These are phyloP conservation scores for Cecropterus lyciades DNA, from an alignment of 1,140 invertebrate genomes.

Conservation along the genomic window DNA sequence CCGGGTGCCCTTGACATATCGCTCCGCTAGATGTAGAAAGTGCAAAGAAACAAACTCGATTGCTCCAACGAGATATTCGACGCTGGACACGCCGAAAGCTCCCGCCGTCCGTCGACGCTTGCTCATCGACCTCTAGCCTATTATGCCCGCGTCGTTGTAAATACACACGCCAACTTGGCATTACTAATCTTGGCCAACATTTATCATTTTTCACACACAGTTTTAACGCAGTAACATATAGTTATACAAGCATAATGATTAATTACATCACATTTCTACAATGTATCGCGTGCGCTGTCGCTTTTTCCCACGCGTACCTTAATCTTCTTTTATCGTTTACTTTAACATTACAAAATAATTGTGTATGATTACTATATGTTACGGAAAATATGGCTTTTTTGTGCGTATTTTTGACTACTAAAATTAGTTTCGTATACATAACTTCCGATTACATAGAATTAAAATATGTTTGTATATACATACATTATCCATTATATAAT, in stretches of 20 bases:
- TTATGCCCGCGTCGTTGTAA: slow-evolving; percentile 5
- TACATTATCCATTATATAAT: no score
- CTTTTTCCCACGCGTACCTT: slow-evolving; percentile 12
- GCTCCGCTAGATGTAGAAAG: slow-evolving; percentile 62
- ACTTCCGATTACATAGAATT: no score
- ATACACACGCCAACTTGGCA: not conserved
- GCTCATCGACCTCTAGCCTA: slow-evolving; percentile 7
- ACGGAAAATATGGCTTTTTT: no score
- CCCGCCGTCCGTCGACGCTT: not conserved
- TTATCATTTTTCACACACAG: slow-evolving; percentile 14
- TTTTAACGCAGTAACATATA: not conserved
- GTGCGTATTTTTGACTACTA: no score
- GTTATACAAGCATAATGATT: slow-evolving; percentile 23
- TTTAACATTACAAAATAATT: no score
- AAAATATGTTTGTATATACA: no score
- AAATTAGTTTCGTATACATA: no score
- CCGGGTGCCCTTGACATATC: slow-evolving; percentile 72
- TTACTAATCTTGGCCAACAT: slow-evolving; percentile 3
- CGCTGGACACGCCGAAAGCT: slow-evolving; percentile 31
- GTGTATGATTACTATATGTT: no score
- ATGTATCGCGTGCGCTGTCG: slow-evolving; percentile 14
- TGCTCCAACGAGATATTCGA: slow-evolving; percentile 36
- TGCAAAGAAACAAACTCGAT: slow-evolving; percentile 60
- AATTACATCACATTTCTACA: slow-evolving; percentile 10
- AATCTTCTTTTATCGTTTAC: no score